These are phyloP conservation scores for Smutsia temminckii DNA, from an alignment of 2,797 vertebrate genomes.

Conservation along the genomic window DNA sequence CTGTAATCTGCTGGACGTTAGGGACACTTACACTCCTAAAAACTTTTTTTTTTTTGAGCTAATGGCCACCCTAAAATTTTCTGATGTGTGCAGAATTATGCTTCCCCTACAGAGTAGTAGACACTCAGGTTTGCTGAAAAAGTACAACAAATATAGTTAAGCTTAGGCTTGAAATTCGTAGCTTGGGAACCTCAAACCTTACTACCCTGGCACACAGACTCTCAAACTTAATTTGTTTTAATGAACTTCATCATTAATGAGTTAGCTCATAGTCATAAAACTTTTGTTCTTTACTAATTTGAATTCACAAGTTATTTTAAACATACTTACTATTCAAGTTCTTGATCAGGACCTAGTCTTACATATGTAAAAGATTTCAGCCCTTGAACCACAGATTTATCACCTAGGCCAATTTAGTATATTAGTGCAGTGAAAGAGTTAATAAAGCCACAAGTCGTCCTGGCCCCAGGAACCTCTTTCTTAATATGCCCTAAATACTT, in stretches of 20 bases:
- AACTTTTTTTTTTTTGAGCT: not conserved
- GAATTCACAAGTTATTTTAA: not conserved
- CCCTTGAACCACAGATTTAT: not conserved
- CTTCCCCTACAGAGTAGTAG: not conserved
- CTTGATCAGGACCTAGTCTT: not conserved
- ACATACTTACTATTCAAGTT: not conserved
- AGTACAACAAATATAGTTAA: not conserved
- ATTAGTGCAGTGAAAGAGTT: not conserved
- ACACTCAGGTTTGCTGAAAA: not conserved
- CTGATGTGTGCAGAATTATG: not conserved
- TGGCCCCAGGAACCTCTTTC: not conserved
- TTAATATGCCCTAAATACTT: not conserved
- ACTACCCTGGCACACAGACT: not conserved
- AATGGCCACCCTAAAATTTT: fast-evolving
- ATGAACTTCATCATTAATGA: not conserved
- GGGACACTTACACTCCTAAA: not conserved
- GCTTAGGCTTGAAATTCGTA: not conserved
- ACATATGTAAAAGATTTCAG: not conserved
- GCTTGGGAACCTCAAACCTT: not conserved
- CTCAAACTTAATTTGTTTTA: not conserved
- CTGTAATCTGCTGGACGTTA: not conserved
- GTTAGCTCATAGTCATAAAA: not conserved
- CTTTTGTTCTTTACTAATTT: not conserved
- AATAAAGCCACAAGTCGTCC: not conserved
- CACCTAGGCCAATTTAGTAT: not conserved